These are phyloP conservation scores for Okamejei kenojei DNA, from an alignment of 2,797 vertebrate genomes.

Conservation along the genomic window DNA sequence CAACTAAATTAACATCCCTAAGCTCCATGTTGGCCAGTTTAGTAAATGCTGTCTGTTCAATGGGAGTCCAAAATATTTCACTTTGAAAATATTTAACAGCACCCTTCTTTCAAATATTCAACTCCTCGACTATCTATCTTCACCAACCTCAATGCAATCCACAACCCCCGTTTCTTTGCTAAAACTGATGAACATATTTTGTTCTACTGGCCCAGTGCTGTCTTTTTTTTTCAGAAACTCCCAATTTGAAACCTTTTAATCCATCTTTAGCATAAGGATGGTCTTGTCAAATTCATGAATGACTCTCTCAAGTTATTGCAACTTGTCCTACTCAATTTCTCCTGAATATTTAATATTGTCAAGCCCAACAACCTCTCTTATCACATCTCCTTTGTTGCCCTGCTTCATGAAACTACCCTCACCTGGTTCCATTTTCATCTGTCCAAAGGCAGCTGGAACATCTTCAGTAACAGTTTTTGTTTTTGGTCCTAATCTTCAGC, in stretches of 20 bases:
- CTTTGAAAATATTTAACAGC: not conserved
- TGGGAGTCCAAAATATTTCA: not conserved
- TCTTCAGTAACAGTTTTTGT: not conserved
- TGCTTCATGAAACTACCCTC: not conserved
- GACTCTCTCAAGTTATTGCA: not conserved
- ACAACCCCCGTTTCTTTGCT: not conserved
- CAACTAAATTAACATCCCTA: not conserved
- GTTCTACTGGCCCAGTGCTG: not conserved
- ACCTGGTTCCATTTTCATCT: not conserved
- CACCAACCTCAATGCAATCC: not conserved
- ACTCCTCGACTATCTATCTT: not conserved
- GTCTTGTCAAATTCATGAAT: not conserved
- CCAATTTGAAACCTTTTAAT: not conserved
- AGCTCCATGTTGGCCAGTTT: not conserved
- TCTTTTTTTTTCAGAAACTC: not conserved
- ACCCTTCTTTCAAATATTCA: not conserved
- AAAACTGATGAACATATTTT: not conserved
- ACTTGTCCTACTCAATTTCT: not conserved
- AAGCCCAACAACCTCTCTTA: not conserved
- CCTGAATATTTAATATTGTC: not conserved
- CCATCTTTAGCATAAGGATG: not conserved
- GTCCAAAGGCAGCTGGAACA: not conserved
- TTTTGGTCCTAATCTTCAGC: not conserved
- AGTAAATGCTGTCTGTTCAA: not conserved
- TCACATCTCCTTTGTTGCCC: not conserved